phyloP scores from a whole-genome alignment of 2,113 vertebrate species.

The Lipophrys pholis region DNA sequence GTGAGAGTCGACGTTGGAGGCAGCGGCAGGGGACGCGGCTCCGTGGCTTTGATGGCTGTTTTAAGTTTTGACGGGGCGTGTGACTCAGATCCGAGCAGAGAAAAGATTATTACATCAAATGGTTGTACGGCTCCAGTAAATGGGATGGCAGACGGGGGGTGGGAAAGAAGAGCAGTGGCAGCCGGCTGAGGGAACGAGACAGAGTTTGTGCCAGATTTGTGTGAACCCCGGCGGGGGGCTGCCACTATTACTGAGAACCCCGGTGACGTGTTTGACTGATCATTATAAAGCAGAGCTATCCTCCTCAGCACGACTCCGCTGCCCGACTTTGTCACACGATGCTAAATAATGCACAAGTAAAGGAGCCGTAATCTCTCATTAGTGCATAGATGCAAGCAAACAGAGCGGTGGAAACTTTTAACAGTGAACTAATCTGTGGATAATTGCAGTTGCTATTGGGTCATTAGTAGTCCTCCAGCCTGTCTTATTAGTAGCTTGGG shows the following conservation, averaged over 20 bases:
- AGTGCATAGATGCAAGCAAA: slow-evolving; percentile 54
- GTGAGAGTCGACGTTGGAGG: slow-evolving; percentile 2
- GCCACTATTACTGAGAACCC: slow-evolving; percentile 36
- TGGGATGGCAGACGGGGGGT: slow-evolving; percentile 19
- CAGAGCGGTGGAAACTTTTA: slow-evolving; percentile 42
- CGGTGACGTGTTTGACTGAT: slow-evolving; percentile 58
- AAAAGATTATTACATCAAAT: slow-evolving; percentile 56
- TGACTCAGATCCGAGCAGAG: slow-evolving; percentile 51
- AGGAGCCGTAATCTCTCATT: slow-evolving; percentile 56
- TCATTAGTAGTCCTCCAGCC: slow-evolving; percentile 63
- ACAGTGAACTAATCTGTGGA: slow-evolving; percentile 64
- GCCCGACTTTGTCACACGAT: slow-evolving; percentile 49
- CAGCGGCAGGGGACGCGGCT: too few relatives aligned
- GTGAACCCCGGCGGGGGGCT: slow-evolving; percentile 20
- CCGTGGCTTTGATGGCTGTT: slow-evolving; percentile 19
- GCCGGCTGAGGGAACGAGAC: slow-evolving; percentile 8
- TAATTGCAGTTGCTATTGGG: slow-evolving; percentile 60
- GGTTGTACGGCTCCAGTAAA: slow-evolving; percentile 45
- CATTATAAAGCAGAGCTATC: slow-evolving; percentile 41
- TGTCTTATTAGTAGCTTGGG: slow-evolving; percentile 40
- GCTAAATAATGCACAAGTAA: slow-evolving; percentile 56
- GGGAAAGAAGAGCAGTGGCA: slow-evolving; percentile 10
- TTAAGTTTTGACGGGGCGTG: slow-evolving; percentile 24
- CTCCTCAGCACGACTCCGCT: slow-evolving; percentile 32
- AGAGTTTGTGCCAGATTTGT: slow-evolving; percentile 35